A percentile compares a stretch with the other conserved stretches of the same genome.
These are phyloP conservation scores for Eudyptes chrysolophus DNA, from an alignment of 2,113 vertebrate species.

Conservation along the genomic window DNA sequence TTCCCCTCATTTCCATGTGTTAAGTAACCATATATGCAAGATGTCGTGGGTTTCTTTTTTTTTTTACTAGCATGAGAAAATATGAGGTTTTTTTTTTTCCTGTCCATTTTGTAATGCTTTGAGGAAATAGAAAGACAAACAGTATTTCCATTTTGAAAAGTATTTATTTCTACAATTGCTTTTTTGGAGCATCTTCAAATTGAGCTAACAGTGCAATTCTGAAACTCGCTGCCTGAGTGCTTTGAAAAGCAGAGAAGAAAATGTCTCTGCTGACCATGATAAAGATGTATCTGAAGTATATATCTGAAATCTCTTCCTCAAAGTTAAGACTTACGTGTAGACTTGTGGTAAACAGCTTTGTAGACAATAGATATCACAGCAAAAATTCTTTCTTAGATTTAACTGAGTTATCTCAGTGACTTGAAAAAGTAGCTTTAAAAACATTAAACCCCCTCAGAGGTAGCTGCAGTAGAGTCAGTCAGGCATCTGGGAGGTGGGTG, in stretches of 20 bases:
- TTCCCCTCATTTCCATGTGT: background rate
- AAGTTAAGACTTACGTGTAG: background rate
- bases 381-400: background rate
- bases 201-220: background rate
- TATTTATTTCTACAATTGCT: background rate
- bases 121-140: background rate
- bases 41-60: background rate
- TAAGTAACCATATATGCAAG: background rate
- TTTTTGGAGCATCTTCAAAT: background rate
- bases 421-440: background rate
- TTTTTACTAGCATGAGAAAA: background rate
- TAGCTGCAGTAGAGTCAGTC: background rate
- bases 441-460: background rate
- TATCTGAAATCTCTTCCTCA: background rate
- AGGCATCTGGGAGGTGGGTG: background rate
- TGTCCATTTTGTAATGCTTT: background rate
- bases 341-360: background rate
- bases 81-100: background rate
- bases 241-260: background rate
- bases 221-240: background rate
- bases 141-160: background rate
- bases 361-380: background rate
- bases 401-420: background rate
- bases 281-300: accelerated
- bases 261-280: background rate